Evolutionary conservation across 2,113 vertebrate species (phyloP), one percentile per base, ranked within the genome.

Genomic region (Nicator chloris): DNA sequence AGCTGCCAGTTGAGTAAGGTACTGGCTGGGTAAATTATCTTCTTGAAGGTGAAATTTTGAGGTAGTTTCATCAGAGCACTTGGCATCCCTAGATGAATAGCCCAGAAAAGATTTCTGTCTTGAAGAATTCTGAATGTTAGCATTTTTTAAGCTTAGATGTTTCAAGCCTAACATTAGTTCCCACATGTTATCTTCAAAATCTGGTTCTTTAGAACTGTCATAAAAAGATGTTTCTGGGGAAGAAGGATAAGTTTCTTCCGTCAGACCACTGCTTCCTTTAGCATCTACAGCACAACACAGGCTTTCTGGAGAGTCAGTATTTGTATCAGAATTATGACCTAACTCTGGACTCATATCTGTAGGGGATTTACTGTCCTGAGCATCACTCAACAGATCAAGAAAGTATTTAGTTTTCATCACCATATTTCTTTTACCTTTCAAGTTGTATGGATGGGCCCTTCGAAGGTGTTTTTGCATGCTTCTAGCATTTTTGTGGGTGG

Each of bases 121-220:
- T 50, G 95, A 97, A 94, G 96, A 92, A 92, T 93, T 96, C 61
- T 94, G 98, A 75, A 97, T 61, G 8, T 94, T 97, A 15, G 98
- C 95, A 69, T 98, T 98, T 96, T 98, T 98, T 86, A 99, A 97
- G 97, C 98, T 98, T 78, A 99, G 97, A 72, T 98, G 98, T 96
- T 98, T 98, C 82, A 99, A 98, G 49, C 99, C 98, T 63, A 98
- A 92, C 56, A 99, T 96, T 86, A 99, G 98, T 88, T 99, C 99
- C 92, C 97, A 98, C 70, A 99, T 97, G 44, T 96, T 97, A 81
- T 99, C 98, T 77, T 98, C 97, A 89, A 98, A 96, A 90, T 88
- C 95, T 11, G 96, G 80, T 54, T 97, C 96, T 93, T 93, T 98
- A 90, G 95, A 96, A 93, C 92, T 91, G 61, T 95, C 96, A 88